Evolutionary conservation across 2,888 invertebrate genomes (phyloP).

Genomic region (Caenorhabditis sp.): DNA sequence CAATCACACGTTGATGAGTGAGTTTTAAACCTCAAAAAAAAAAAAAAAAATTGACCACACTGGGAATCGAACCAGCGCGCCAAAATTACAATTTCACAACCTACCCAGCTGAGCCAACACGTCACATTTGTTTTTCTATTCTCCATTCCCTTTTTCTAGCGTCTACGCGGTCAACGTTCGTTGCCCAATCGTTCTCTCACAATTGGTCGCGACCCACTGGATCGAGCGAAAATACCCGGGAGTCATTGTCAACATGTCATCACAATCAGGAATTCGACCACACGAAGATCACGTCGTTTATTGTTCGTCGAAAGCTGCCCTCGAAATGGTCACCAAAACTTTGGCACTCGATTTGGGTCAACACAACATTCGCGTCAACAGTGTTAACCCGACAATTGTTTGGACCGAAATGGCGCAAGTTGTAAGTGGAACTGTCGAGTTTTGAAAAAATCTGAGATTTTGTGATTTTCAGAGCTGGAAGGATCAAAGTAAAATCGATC

Average conservation of each 20-base stretch:
- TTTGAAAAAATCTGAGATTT: too few relatives aligned
- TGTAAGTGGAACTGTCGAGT: slow-evolving; percentile 22
- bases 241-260: slow-evolving; percentile 53
- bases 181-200: slow-evolving; percentile 46
- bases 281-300: slow-evolving; percentile 48
- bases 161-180: slow-evolving; percentile 48
- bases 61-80: too few relatives aligned
- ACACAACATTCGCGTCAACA: slow-evolving; percentile 83
- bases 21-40: too few relatives aligned
- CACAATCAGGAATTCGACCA: slow-evolving; percentile 48
- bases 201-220: slow-evolving; percentile 41
- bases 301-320: slow-evolving; percentile 83
- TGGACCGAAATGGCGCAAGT: slow-evolving; percentile 85
- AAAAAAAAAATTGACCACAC: too few relatives aligned
- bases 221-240: slow-evolving; percentile 35
- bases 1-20: slow-evolving; percentile 43
- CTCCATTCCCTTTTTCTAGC: slow-evolving; percentile 31
- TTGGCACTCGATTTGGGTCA: slow-evolving; percentile 88
- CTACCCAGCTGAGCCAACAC: too few relatives aligned
- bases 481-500: slow-evolving; percentile 79
- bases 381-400: slow-evolving; percentile 93
- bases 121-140: too few relatives aligned
- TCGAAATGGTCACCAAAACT: slow-evolving; percentile 83
- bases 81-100: too few relatives aligned
- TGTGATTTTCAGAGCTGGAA: slow-evolving; percentile 77